Percentiles rank a stretch among this genome's conserved stretches.
phyloP scores from a whole-genome alignment of 2,797 vertebrate species.

The Myripristis jacobus region DNA sequence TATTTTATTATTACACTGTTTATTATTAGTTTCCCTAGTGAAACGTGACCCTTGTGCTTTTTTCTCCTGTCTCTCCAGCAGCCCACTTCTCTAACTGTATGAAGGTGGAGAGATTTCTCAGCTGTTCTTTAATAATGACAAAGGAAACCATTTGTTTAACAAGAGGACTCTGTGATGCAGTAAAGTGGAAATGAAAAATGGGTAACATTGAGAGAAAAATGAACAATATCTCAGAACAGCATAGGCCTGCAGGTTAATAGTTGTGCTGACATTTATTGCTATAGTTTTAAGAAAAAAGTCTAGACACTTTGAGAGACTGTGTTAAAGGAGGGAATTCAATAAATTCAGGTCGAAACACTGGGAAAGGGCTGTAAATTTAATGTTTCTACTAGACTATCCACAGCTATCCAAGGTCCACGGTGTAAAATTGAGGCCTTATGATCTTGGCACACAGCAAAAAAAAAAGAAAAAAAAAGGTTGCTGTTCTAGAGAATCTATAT shows the following conservation, averaged over 20 bases:
- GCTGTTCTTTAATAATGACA: conserved; percentile 67
- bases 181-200: conserved; percentile 39
- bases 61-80: conserved; percentile 30
- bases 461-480: background rate
- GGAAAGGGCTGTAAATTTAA: background rate
- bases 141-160: conserved; percentile 70
- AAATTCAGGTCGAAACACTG: background rate
- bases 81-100: conserved; percentile 19
- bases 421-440: background rate
- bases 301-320: background rate
- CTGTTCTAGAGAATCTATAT: background rate
- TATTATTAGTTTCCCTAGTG: conserved; percentile 35
- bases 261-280: too few relatives aligned
- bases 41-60: conserved; percentile 39
- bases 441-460: background rate
- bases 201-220: conserved; percentile 20
- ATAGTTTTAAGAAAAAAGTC: background rate
- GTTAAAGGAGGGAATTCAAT: background rate
- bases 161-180: conserved; percentile 44
- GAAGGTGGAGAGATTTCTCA: conserved; percentile 64
- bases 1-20: conserved; percentile 39
- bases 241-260: conserved; percentile 6
- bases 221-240: background rate
- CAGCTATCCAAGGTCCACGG: too few relatives aligned
- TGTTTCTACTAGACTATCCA: background rate